A percentile compares a stretch with the other conserved stretches of the same genome.
Evolutionary conservation across 2,113 vertebrate genomes (phyloP).

Genomic region (Hassar affinis): DNA sequence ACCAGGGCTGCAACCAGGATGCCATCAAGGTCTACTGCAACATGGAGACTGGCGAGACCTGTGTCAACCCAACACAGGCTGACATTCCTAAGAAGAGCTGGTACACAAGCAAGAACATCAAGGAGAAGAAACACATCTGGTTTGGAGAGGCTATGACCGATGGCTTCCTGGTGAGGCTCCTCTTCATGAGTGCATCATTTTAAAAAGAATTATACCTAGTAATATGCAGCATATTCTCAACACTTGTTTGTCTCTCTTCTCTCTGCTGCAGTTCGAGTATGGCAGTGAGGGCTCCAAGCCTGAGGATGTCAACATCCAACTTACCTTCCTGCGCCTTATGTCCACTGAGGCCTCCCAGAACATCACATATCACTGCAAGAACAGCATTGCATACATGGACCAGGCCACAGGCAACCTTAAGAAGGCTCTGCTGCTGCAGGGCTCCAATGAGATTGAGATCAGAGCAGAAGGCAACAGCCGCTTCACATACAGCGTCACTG

Average conservation of each 20-base stretch:
- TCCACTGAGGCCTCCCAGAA: slow-evolving; percentile 95
- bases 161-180: slow-evolving; percentile 84
- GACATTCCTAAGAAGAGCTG: slow-evolving; percentile 86
- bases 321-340: slow-evolving; percentile 99
- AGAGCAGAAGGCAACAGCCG: slow-evolving; percentile 98
- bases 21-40: slow-evolving; percentile 98
- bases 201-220: neutral
- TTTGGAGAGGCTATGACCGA: slow-evolving; percentile 91
- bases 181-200: neutral
- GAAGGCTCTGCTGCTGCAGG: slow-evolving; percentile 94
- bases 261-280: slow-evolving; percentile 83
- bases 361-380: slow-evolving; percentile 99
- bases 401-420: slow-evolving; percentile 88
- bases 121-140: slow-evolving; percentile 96
- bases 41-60: slow-evolving; percentile 96
- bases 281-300: slow-evolving; percentile 84
- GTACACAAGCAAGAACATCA: slow-evolving; percentile 93
- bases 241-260: neutral
- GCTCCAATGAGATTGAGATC: slow-evolving; percentile 98
- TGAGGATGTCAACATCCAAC: slow-evolving; percentile 91
- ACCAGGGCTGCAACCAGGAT: slow-evolving; percentile 96
- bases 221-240: neutral
- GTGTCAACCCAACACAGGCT: slow-evolving; percentile 79
- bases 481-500: slow-evolving; percentile 90
- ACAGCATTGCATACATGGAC: slow-evolving; percentile 98